Conservation (phyloP, 1,140 invertebrate species). For the Atopsyche davidsoni region DNA sequence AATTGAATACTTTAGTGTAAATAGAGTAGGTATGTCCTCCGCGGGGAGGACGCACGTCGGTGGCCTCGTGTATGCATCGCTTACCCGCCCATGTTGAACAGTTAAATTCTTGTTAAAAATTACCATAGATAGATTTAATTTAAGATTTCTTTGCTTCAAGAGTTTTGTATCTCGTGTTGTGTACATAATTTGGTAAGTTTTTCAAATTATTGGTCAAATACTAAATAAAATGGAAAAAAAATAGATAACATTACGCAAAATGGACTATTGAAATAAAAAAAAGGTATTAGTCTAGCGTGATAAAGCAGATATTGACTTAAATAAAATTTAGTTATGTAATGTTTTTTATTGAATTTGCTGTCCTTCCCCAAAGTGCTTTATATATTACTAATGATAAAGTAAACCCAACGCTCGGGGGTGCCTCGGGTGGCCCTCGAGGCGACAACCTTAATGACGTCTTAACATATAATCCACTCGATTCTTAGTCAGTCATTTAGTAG, state of each 20-base stretch:
- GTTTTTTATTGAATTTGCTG: conserved; percentile 54
- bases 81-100: background rate
- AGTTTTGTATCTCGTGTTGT: conserved; percentile 21
- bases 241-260: conserved; percentile 11
- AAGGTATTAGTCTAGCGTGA: conserved; percentile 14
- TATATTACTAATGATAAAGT: conserved; percentile 44
- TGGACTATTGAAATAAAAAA: conserved; percentile 14
- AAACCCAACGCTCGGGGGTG: conserved; percentile 14
- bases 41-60: too few relatives aligned
- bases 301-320: conserved; percentile 11
- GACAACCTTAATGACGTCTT: too few relatives aligned
- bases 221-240: conserved; percentile 15
- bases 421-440: background rate
- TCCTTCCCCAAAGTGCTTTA: conserved; percentile 54
- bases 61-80: too few relatives aligned
- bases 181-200: conserved; percentile 17
- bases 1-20: too few relatives aligned
- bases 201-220: conserved; percentile 13
- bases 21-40: too few relatives aligned
- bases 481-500: too few relatives aligned
- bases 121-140: conserved; percentile 13
- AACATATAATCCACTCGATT: too few relatives aligned
- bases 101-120: background rate
- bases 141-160: conserved; percentile 18
- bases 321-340: conserved; percentile 42